Evolutionary conservation across 2,888 invertebrate genomes (phyloP).

Genomic region (Sinelater perroti): DNA sequence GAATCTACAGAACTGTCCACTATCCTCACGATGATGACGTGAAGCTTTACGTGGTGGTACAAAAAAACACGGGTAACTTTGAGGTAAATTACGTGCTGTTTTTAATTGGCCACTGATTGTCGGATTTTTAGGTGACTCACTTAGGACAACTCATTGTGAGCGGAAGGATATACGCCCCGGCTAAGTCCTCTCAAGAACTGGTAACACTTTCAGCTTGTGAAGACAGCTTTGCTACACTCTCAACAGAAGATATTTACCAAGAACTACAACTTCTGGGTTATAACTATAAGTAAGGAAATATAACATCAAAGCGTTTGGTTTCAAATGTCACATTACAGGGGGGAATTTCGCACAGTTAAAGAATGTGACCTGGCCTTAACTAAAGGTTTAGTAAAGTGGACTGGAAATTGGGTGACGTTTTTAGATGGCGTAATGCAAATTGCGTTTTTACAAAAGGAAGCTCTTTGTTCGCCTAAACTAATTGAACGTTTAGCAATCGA

Average conservation of each 20-base stretch:
- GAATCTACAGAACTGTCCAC: conserved; percentile 67
- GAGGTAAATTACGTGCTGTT: too few relatives aligned
- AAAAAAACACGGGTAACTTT: conserved; percentile 49
- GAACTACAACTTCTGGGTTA: conserved; percentile 76
- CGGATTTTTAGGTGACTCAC: conserved; percentile 32
- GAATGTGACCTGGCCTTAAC: conserved; percentile 50
- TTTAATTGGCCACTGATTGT: conserved; percentile 28
- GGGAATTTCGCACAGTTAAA: conserved; percentile 45
- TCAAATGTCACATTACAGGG: too few relatives aligned
- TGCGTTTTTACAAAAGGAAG: conserved; percentile 74
- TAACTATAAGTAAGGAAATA: conserved; percentile 55
- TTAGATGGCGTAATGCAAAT: conserved; percentile 89
- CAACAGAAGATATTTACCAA: conserved; percentile 55
- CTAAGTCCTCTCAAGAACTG: background rate
- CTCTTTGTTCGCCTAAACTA: conserved; percentile 73
- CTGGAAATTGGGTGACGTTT: conserved; percentile 86
- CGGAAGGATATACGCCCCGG: conserved; percentile 1
- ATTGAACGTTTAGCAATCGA: conserved; percentile 40
- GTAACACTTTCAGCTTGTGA: background rate
- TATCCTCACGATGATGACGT: conserved; percentile 59
- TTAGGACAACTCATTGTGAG: background rate
- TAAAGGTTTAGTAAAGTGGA: conserved; percentile 71
- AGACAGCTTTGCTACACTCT: conserved; percentile 49
- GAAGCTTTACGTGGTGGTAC: conserved; percentile 46
- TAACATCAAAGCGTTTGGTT: background rate